Base-by-base conservation (phyloP, 37 sponge, comb jelly and placozoan genomes). In the Amphimedon queenslandica region DNA sequence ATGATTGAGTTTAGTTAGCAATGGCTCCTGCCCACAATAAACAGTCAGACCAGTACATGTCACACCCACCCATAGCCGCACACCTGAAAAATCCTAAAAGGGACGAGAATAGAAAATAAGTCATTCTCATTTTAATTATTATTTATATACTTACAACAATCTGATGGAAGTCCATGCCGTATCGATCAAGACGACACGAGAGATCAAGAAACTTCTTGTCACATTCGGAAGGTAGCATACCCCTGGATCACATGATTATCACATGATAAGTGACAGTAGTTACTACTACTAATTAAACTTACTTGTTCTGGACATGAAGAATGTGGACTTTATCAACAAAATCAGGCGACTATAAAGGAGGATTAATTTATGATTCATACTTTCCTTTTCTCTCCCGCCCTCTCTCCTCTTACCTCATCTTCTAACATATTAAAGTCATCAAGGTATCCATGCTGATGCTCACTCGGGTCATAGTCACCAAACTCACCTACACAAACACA, bases 141-240 rank as follows among this genome's bases (percentile, higher is more conserved):
- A 47, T 47, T 18, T 36, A 11, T 10, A 33, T 0, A 63, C 83
- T 66, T 57, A 92, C 93, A 55, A 55, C 67, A n/a, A 88, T 80
- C 25, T 53, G 70, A 40, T 87, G 88, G 20, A 92, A 71, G 58
- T 92, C 88, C 74, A 87, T 83, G 20, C 93, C 93, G 72, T 88
- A 92, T 21, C 91, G 73, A 5, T 82, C 84, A 47, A 92, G 70
- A 24, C 88, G 42, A 58, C 84, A 84, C 0, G 93, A 77, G 24
- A 86, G 6, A 11, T 87, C 93, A 23, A 92, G 58, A 47, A 92
- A 88, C 32, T 68, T 76, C 69, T 61, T 83, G 70, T 92, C 93
- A 72, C 88, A 86, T 42, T 87, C 88, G n/a, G 88, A 89, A 32
- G 93, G 93, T 0, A 69, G 31, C 28, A 84, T 56, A 38, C 89